Conservation (phyloP, 2,888 invertebrate genomes). For the Caenorhabditis doughertyi region DNA sequence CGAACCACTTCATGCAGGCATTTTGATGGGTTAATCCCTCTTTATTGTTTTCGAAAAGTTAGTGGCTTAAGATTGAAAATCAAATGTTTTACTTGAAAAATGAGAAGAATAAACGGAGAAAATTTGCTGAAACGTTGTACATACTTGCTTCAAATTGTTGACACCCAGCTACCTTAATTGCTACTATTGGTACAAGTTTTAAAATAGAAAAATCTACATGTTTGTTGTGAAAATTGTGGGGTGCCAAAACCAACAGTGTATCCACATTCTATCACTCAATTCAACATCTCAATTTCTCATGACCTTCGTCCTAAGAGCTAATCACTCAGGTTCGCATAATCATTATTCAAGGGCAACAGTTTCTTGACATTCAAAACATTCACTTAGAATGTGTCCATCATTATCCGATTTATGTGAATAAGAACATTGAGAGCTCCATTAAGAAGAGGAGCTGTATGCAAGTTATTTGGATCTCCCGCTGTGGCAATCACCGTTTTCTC, state of each 20-base stretch:
- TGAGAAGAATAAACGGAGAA: too few relatives aligned
- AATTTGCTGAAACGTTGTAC: too few relatives aligned
- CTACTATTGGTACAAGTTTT: too few relatives aligned
- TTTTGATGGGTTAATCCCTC: conserved; percentile 16
- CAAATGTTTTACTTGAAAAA: too few relatives aligned
- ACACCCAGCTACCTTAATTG: too few relatives aligned
- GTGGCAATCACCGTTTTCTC: conserved; percentile 54
- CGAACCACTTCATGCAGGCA: conserved; percentile 1
- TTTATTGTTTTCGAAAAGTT: background rate
- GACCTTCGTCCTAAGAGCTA: conserved; percentile 48
- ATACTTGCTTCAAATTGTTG: too few relatives aligned
- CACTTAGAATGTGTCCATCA: conserved; percentile 15
- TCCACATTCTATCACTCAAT: background rate
- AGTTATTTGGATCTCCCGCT: conserved; percentile 35
- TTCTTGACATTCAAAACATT: conserved; percentile 10
- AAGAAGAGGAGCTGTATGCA: conserved; percentile 34
- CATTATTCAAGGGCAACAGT: conserved; percentile 55
- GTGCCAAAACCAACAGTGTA: background rate
- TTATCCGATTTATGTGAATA: conserved; percentile 55
- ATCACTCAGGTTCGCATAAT: conserved; percentile 52
- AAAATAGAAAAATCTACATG: too few relatives aligned
- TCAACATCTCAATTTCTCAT: conserved; percentile 46
- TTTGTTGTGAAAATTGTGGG: background rate
- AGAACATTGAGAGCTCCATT: conserved; percentile 48
- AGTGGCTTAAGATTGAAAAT: too few relatives aligned